Base-by-base conservation (phyloP, 2,888 invertebrate species). In the Cartodere bifasciata region DNA sequence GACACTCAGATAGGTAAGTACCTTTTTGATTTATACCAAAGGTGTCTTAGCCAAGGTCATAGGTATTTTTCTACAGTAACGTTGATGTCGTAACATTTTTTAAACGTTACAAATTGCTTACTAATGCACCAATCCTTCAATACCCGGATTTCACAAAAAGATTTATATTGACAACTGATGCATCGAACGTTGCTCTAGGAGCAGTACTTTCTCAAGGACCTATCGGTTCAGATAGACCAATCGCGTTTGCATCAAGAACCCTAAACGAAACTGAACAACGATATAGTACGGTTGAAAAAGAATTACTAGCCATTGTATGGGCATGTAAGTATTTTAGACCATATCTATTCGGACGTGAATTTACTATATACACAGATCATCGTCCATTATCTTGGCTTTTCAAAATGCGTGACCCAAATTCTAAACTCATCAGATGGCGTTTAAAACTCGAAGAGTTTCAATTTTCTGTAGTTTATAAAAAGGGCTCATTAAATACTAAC, bases 251-350 rank as follows among this genome's bases (percentile, higher is more conserved):
- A 3, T 45, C 44, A 13, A 29, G 55, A 35, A 50, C 50, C 1
- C 31, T 53, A 10, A 56, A 48, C 32, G 40, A 44, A 34, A 41
- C 47, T 1, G 53, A 56, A 46, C 16, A 14, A 4, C 57, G 54
- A 25, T 59, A 59, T 34, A 39, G 40, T 2, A 52, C 53, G 1
- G 56, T 42, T 2, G 56, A 61, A 42, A 45, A 45, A 24, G 56
- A 59, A 44, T 32, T 56, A 2, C 29, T 58, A 28, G 50, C 53
- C 1, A 53, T 60, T 5, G 42, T 58, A 3, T 56, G 50, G 49
- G 40, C 38, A 4, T 34, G 39, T 1, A 48, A 53, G 39, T 42
- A 54, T 34, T 60, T 56, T 36, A 13, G 54, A 16, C 52, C 56
- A 3, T 59, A 58, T 30, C 28, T 59, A 3, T 55, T 45, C 31